Evolutionary conservation across 1,140 invertebrate genomes (phyloP).

Genomic region (Euglossa dilemma): DNA sequence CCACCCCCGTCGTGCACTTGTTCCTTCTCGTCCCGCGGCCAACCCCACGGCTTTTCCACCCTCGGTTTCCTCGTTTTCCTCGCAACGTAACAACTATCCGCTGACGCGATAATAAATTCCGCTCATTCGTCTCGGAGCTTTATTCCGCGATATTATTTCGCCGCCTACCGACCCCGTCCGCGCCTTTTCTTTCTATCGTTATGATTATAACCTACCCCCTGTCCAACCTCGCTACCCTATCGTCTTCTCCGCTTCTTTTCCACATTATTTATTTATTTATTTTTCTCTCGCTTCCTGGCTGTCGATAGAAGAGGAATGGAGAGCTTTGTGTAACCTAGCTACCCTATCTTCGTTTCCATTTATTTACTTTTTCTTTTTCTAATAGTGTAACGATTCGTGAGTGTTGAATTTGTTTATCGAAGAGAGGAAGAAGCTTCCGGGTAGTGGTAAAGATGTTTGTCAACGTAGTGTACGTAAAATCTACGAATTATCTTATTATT

Average conservation of each 20-base stretch:
- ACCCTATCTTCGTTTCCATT: too few species aligned
- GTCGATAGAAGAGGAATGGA: slow-evolving; percentile 7
- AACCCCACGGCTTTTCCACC: neutral
- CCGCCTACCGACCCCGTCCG: neutral
- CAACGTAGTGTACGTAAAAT: too few species aligned
- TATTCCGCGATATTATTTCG: slow-evolving; percentile 59
- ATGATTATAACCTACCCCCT: slow-evolving; percentile 6
- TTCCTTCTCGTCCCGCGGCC: neutral
- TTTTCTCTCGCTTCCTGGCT: neutral
- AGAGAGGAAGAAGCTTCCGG: too few species aligned
- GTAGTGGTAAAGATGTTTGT: too few species aligned
- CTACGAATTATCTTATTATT: too few species aligned
- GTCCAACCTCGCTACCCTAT: slow-evolving; percentile 45
- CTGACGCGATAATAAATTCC: slow-evolving; percentile 77
- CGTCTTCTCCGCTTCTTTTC: neutral
- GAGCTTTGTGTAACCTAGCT: neutral
- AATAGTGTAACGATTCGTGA: too few species aligned
- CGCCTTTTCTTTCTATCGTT: slow-evolving; percentile 4
- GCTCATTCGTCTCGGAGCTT: slow-evolving; percentile 64
- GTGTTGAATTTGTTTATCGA: too few species aligned
- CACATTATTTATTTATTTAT: too few species aligned
- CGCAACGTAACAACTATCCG: slow-evolving; percentile 75
- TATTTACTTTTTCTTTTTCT: too few species aligned
- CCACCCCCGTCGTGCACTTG: neutral
- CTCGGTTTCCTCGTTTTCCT: slow-evolving; percentile 63